Percentiles rank a stretch among this genome's conserved stretches.
Conservation (phyloP, 2,113 vertebrate species). For the Centropristis striata region DNA sequence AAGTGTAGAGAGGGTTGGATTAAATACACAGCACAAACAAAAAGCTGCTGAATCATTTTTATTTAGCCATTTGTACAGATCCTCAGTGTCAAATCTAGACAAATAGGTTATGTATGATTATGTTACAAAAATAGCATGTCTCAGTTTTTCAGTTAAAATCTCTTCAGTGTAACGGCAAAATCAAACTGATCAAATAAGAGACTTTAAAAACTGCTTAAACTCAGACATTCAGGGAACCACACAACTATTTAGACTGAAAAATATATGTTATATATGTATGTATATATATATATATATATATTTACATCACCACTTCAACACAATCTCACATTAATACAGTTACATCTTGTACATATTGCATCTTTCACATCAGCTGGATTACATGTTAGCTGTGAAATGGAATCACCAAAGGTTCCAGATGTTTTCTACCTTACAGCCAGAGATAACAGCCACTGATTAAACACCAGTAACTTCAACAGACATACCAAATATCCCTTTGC, state of each 20-base stretch:
- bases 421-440: not conserved
- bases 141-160: constrained; percentile 26
- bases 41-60: constrained; percentile 35
- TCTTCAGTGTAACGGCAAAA: not conserved
- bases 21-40: not conserved
- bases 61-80: constrained; percentile 57
- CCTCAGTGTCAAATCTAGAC: constrained; percentile 36
- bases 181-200: constrained; percentile 25
- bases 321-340: constrained; percentile 1
- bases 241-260: constrained; percentile 49
- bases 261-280: constrained; percentile 37
- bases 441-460: constrained; percentile 26
- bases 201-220: constrained; percentile 27
- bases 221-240: constrained; percentile 32
- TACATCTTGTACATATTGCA: constrained; percentile 61
- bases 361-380: constrained; percentile 31
- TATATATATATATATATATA: constrained; percentile 33
- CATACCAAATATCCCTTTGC: constrained; percentile 5
- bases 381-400: not conserved
- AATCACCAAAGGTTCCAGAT: not conserved
- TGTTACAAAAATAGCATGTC: constrained; percentile 67
- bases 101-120: constrained; percentile 32
- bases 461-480: not conserved
- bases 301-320: constrained; percentile 47
- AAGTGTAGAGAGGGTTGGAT: not conserved